phyloP scores from a whole-genome alignment of 2,797 vertebrate species.

The Epinephelus coioides region DNA sequence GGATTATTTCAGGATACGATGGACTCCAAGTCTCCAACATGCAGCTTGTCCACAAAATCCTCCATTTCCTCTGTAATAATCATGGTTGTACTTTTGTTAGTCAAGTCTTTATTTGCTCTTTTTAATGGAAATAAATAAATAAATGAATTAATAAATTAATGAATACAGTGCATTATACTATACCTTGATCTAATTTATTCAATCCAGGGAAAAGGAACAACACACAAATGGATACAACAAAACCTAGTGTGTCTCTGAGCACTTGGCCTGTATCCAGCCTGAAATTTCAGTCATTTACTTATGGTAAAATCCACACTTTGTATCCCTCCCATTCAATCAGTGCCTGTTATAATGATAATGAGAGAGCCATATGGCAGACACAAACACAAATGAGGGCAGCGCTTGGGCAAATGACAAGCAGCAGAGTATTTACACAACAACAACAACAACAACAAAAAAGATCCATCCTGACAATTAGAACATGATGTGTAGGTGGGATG shows the following conservation, averaged over 20 bases:
- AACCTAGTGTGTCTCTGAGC: neutral
- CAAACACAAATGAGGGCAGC: slow-evolving; percentile 60
- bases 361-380: slow-evolving; percentile 66
- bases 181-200: neutral
- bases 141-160: rapidly evolving
- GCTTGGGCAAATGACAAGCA: slow-evolving; percentile 45
- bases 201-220: neutral
- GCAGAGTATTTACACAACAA: slow-evolving; percentile 53
- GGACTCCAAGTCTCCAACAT: neutral
- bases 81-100: neutral
- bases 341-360: slow-evolving; percentile 53
- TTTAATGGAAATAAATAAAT: neutral
- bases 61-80: neutral
- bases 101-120: neutral
- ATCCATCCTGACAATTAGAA: slow-evolving; percentile 48
- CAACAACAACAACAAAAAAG: slow-evolving; percentile 2
- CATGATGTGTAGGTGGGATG: slow-evolving; percentile 22
- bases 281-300: slow-evolving; percentile 11
- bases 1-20: neutral
- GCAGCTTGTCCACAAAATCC: neutral
- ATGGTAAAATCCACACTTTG: slow-evolving; percentile 21
- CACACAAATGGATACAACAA: neutral
- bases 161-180: neutral
- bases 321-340: slow-evolving; percentile 54
- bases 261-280: neutral